phyloP scores from a whole-genome alignment of 1,140 invertebrate genomes.

The Drosophila arawakana region DNA sequence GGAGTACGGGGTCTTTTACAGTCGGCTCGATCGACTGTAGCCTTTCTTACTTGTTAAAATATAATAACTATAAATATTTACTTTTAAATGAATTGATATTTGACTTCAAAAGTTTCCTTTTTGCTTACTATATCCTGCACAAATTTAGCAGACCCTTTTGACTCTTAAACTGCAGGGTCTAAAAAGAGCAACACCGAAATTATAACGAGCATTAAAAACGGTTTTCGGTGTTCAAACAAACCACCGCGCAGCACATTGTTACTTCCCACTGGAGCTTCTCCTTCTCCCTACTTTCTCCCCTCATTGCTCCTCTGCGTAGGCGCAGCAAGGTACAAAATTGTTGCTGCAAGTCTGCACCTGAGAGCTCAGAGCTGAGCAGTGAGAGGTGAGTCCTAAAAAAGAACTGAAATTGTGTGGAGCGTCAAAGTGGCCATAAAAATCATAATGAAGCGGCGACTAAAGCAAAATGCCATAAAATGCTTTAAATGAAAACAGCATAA shows the following conservation, averaged over 20 bases:
- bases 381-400: not conserved
- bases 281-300: not conserved
- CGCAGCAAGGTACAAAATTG: constrained; percentile 29
- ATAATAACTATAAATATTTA: no score
- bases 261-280: not conserved
- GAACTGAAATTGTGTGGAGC: constrained; percentile 22
- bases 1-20: no score
- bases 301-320: constrained; percentile 33
- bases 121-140: no score
- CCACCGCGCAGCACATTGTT: constrained; percentile 45
- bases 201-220: constrained; percentile 76
- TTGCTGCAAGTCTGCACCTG: constrained; percentile 44
- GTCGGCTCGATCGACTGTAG: no score
- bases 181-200: constrained; percentile 47
- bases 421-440: constrained; percentile 80
- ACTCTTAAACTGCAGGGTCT: no score
- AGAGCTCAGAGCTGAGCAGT: not conserved
- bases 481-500: constrained; percentile 74
- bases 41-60: no score
- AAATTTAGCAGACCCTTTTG: no score
- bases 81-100: no score
- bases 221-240: constrained; percentile 69
- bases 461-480: constrained; percentile 81
- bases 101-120: no score
- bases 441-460: constrained; percentile 81